A percentile compares a stretch with the other conserved stretches of the same genome.
phyloP scores from a whole-genome alignment of 2,797 vertebrate species.

The Crenichthys baileyi region DNA sequence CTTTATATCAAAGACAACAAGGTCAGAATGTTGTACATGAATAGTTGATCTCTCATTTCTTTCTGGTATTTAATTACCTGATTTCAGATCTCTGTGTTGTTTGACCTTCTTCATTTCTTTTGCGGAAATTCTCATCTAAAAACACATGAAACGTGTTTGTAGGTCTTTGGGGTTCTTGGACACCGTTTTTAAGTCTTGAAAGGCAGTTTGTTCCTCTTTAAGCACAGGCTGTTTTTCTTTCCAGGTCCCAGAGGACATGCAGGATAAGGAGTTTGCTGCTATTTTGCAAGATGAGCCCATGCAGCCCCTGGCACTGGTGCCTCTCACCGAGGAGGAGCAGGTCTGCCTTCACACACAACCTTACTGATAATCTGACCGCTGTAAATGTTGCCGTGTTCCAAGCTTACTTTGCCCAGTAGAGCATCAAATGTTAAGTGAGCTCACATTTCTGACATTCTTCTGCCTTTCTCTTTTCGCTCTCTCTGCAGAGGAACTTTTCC shows the following conservation, averaged over 20 bases:
- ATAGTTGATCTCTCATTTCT: not conserved
- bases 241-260: conserved; percentile 92
- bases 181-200: not conserved
- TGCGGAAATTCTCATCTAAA: not conserved
- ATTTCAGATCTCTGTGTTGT: not conserved
- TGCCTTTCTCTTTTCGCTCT: conserved; percentile 46
- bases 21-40: conserved; percentile 69
- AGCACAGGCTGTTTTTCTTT: conserved; percentile 5
- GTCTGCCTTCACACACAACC: conserved; percentile 61
- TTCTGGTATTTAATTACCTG: not conserved
- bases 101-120: no score
- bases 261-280: conserved; percentile 93
- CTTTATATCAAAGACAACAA: conserved; percentile 96
- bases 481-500: conserved; percentile 92
- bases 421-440: conserved; percentile 7
- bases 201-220: not conserved
- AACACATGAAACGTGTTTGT: not conserved
- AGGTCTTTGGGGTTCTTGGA: not conserved
- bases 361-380: conserved; percentile 10
- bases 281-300: conserved; percentile 93
- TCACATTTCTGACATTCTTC: conserved; percentile 69
- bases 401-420: not conserved
- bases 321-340: conserved; percentile 95
- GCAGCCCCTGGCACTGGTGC: conserved; percentile 90
- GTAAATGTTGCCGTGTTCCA: conserved; percentile 8